Evolutionary conservation across 2,797 vertebrate genomes (phyloP).

Genomic region (Microchirus variegatus): DNA sequence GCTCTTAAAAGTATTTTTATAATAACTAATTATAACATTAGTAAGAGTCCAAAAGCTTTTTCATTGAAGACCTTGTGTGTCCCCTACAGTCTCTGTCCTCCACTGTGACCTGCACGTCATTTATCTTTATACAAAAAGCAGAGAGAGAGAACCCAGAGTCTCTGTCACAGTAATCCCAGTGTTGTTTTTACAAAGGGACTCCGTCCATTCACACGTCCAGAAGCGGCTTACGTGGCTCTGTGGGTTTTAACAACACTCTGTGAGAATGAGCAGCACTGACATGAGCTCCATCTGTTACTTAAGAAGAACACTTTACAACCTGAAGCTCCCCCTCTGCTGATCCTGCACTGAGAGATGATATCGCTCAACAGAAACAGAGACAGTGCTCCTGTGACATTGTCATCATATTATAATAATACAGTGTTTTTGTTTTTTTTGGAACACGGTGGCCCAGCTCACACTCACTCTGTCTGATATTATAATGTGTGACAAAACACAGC

Average conservation of each 20-base stretch:
- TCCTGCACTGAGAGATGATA: constrained; percentile 10
- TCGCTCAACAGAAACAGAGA: constrained; percentile 3
- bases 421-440: too few relatives aligned
- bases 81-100: constrained; percentile 10
- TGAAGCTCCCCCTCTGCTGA: constrained; percentile 16
- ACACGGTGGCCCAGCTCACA: too few relatives aligned
- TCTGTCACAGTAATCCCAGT: constrained; percentile 43
- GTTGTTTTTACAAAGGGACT: constrained; percentile 47
- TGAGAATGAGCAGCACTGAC: constrained; percentile 36
- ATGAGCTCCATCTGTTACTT: constrained; percentile 9
- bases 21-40: too few relatives aligned
- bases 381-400: not conserved
- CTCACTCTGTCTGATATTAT: too few relatives aligned
- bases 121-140: not conserved
- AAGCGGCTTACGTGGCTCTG: constrained; percentile 46
- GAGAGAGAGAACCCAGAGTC: constrained; percentile 17
- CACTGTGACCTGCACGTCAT: constrained; percentile 21
- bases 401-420: not conserved
- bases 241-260: constrained; percentile 35
- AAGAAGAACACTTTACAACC: constrained; percentile 19
- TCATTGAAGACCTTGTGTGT: not conserved
- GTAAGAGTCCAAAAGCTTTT: not conserved
- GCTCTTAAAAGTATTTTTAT: too few relatives aligned
- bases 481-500: too few relatives aligned
- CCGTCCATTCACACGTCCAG: constrained; percentile 55